Evolutionary conservation across 2,888 invertebrate genomes (phyloP).

Genomic region (Leucophora obtusa): DNA sequence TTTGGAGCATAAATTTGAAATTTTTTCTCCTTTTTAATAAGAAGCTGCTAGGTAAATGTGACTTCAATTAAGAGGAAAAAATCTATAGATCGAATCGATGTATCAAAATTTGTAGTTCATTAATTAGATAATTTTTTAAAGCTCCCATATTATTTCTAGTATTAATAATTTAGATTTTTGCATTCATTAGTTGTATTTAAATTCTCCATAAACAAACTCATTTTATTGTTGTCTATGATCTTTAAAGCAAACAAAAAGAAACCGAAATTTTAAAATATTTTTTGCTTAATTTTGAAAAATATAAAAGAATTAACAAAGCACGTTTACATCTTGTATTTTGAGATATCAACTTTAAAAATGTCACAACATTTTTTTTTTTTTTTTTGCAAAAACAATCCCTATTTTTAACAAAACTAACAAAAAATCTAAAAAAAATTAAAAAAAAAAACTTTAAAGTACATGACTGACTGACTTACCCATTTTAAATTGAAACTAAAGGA

Average conservation of each 20-base stretch:
- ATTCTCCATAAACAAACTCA: not conserved
- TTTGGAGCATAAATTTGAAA: too few relatives aligned
- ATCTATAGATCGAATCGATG: too few relatives aligned
- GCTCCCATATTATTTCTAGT: too few relatives aligned
- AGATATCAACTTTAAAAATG: constrained; percentile 63
- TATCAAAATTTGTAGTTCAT: too few relatives aligned
- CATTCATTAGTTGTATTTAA: not conserved
- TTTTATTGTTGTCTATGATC: constrained; percentile 22
- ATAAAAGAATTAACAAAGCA: constrained; percentile 40
- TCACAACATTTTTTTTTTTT: constrained; percentile 43
- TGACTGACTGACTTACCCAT: constrained; percentile 65
- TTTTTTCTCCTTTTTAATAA: too few relatives aligned
- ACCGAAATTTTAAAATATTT: constrained; percentile 45
- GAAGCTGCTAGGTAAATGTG: too few relatives aligned
- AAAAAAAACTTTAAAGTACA: constrained; percentile 34
- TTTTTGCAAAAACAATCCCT: constrained; percentile 37
- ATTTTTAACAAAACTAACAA: constrained; percentile 16
- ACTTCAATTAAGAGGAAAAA: too few relatives aligned
- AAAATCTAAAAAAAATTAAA: constrained; percentile 27
- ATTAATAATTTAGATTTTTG: too few relatives aligned
- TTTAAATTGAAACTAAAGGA: constrained; percentile 42
- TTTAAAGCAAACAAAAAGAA: constrained; percentile 47
- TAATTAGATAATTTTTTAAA: too few relatives aligned
- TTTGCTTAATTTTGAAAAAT: constrained; percentile 7
- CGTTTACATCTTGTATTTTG: constrained; percentile 61